Base-by-base conservation (phyloP, 2,888 invertebrate species). In the Amphipoea lucens region DNA sequence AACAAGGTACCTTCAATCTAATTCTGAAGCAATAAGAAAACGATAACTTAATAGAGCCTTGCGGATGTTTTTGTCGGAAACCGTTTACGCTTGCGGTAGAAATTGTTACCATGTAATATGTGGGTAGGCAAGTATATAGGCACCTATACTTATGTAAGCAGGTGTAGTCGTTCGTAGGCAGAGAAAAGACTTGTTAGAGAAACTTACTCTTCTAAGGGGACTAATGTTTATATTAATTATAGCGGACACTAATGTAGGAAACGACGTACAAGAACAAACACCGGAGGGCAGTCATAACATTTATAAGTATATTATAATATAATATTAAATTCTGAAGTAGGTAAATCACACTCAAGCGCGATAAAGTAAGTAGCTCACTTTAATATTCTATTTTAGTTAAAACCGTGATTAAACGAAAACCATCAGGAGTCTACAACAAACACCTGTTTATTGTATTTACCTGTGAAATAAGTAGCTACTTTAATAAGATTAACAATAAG, bases 401-500 rank as follows among this genome's bases (percentile, higher is more conserved):
- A 83, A n/a, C 54, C 63, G 40, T 20, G n/a, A 80, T 77, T 76
- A 78, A 75, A 20, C 62, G 6, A 74, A 83, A 76, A 72, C 63
- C 54, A 67, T 45, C 29, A 42, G 65, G 17, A 76, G 36, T 29
- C 29, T 29, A 29, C 29, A 29, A 63, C 40, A 82, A 81, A 78
- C 69, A 76, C 45, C 66, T 54, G 68, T 66, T 75, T 79, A 75
- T 48, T 82, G 73, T 75, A 68, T 78, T 73, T 71, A 74, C 78
- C 78, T 81, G 54, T 81, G 66, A 75, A 82, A 60, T 78, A 78
- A 84, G 77, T 72, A 79, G 81, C 68, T 68, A 84, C 80, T 84
- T 83, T 88, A 86, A 88, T 83, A 82, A 88, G 83, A 90, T 90
- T 88, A 88, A 88, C 85, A 87, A 84, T 83, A 79, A 87, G 82